phyloP scores from a whole-genome alignment of 2,888 invertebrate species.

The Teleogryllus oceanicus region DNA sequence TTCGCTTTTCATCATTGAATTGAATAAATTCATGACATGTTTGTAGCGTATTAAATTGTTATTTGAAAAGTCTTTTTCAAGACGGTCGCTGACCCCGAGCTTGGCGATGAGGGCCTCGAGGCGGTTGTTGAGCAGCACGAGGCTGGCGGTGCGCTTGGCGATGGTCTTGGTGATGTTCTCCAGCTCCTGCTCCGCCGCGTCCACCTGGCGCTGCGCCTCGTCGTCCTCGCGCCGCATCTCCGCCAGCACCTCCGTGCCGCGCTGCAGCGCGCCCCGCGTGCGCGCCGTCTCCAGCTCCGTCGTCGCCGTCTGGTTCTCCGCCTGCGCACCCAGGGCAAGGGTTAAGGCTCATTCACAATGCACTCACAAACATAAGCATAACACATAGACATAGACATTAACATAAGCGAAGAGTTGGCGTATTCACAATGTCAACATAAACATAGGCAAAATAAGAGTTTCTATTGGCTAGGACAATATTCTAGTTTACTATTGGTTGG shows the following conservation, averaged over 20 bases:
- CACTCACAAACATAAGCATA: no score
- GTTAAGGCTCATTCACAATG: no score
- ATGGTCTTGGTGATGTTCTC: conserved; percentile 42
- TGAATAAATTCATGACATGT: no score
- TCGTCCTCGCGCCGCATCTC: conserved; percentile 37
- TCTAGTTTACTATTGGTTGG: no score
- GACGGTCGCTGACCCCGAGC: conserved; percentile 45
- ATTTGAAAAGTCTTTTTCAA: no score
- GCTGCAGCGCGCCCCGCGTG: conserved; percentile 49
- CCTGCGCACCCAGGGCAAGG: background rate
- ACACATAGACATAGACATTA: no score
- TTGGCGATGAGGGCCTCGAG: conserved; percentile 52
- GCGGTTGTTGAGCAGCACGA: conserved; percentile 53
- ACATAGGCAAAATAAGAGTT: no score
- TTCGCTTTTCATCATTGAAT: no score
- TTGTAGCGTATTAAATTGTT: no score
- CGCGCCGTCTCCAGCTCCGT: conserved; percentile 57
- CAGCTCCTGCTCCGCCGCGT: conserved; percentile 48
- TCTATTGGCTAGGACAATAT: no score
- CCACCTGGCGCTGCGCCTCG: conserved; percentile 30
- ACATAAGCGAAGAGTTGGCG: no score
- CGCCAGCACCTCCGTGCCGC: conserved; percentile 38
- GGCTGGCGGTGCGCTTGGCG: conserved; percentile 40
- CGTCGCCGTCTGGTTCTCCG: conserved; percentile 29
- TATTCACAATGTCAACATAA: no score